Evolutionary conservation across 1,140 invertebrate species (phyloP).

Genomic region (Laupala kohalensis): DNA sequence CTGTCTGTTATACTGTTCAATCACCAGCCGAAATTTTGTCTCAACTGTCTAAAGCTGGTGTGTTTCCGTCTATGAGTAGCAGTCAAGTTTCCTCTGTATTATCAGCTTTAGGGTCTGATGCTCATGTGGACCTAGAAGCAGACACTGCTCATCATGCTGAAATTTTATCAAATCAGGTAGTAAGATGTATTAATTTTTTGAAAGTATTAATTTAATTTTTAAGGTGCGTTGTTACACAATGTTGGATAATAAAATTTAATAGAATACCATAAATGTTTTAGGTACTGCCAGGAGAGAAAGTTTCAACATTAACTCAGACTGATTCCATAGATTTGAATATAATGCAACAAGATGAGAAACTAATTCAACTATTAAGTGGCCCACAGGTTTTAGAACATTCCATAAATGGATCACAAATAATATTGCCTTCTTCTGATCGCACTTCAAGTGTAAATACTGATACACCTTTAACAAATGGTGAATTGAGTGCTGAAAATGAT

Average conservation of each 20-base stretch:
- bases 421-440: background rate
- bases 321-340: conserved; percentile 1
- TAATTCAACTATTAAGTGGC: background rate
- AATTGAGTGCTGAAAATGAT: background rate
- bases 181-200: too few relatives aligned
- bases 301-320: conserved; percentile 7
- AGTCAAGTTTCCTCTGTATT: conserved; percentile 15
- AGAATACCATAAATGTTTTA: too few relatives aligned
- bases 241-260: too few relatives aligned
- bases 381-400: background rate
- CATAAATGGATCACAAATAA: background rate
- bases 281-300: conserved; percentile 7
- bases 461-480: background rate
- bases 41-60: conserved; percentile 7
- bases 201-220: too few relatives aligned
- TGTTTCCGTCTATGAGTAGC: conserved; percentile 13
- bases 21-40: conserved; percentile 10
- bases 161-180: conserved; percentile 1
- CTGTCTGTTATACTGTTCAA: conserved; percentile 5
- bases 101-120: conserved; percentile 8
- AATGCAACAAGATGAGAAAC: background rate
- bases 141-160: conserved; percentile 7
- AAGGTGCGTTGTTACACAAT: too few relatives aligned
- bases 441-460: background rate
- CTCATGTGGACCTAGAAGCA: conserved; percentile 5